Percentiles rank a stretch among this genome's conserved stretches.
These are phyloP conservation scores for Gobius niger DNA, from an alignment of 2,113 vertebrate genomes.

Conservation along the genomic window DNA sequence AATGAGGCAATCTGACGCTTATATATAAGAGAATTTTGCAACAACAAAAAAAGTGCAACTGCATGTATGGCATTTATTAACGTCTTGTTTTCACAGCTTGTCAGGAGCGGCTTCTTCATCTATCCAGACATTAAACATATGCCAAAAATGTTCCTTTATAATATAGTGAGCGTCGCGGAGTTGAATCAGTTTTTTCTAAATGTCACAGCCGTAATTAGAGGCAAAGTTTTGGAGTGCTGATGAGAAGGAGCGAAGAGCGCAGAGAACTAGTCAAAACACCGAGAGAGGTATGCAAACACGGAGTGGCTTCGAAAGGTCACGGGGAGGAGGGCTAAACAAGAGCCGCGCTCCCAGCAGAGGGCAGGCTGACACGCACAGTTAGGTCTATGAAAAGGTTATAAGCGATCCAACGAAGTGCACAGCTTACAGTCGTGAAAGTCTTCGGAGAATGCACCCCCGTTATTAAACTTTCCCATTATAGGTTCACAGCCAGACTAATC, in stretches of 20 bases:
- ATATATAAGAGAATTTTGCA: no score
- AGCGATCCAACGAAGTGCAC: neutral
- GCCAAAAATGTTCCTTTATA: neutral
- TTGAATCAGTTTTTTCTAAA: slow-evolving; percentile 27
- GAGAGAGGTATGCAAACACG: slow-evolving; percentile 46
- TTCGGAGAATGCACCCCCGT: neutral
- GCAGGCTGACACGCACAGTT: slow-evolving; percentile 9
- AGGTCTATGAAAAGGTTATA: neutral
- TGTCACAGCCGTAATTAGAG: slow-evolving; percentile 39
- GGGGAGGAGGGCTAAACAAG: slow-evolving; percentile 36
- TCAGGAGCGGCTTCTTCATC: slow-evolving; percentile 16
- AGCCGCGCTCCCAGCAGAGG: slow-evolving; percentile 23
- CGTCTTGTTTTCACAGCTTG: slow-evolving; percentile 16
- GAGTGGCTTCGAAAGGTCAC: slow-evolving; percentile 52
- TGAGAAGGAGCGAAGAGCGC: slow-evolving; percentile 26
- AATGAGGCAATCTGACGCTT: no score
- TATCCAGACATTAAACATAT: slow-evolving; percentile 3
- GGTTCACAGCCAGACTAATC: neutral
- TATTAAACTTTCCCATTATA: neutral
- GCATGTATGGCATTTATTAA: neutral
- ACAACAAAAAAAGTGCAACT: neutral
- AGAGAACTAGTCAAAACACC: slow-evolving; percentile 51
- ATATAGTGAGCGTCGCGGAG: slow-evolving; percentile 2
- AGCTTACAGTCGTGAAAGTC: neutral
- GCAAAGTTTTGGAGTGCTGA: slow-evolving; percentile 26